Conservation (phyloP, 2,113 vertebrate genomes). For the Bos taurus region ARS-UCD2.0 NC_037331.1:49483001-49483500, state of each 20-base stretch:
- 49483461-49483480: not conserved
- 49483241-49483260: not conserved
- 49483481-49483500: not conserved
- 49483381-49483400: not conserved
- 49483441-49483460: not conserved
- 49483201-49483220: not conserved
- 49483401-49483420: not conserved
- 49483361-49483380: not conserved
- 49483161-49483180: not conserved
- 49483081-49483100: not conserved
- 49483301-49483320: not conserved
- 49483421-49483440: not conserved
- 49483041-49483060: not conserved
- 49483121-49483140: not conserved
- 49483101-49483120: not conserved
- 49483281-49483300: slow-evolving; percentile 20
- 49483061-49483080: not conserved
- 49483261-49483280: not conserved
- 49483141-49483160: not conserved
- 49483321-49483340: slow-evolving; percentile 19
- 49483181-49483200: not conserved
- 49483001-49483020: not conserved
- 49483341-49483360: slow-evolving; percentile 17
- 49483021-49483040: not conserved
- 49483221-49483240: not conserved